phyloP scores from a whole-genome alignment of 2,113 vertebrate species.

The Rhinopomastus cyanomelas region DNA sequence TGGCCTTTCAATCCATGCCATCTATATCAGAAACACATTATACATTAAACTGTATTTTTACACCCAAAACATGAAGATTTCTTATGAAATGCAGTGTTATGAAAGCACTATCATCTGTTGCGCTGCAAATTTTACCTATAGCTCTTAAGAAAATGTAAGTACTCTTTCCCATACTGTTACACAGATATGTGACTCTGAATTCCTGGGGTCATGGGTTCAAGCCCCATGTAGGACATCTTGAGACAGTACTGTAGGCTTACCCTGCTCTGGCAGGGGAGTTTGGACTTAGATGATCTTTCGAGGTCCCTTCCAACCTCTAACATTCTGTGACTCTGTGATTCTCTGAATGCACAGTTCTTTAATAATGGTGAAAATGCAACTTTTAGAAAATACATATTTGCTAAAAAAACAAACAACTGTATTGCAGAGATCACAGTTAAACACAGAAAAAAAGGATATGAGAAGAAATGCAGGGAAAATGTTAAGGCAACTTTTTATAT shows the following conservation, averaged over 20 bases:
- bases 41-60: background rate
- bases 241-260: too few relatives aligned
- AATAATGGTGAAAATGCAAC: accelerated
- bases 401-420: background rate
- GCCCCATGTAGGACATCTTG: too few relatives aligned
- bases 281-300: too few relatives aligned
- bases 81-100: background rate
- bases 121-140: background rate
- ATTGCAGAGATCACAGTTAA: background rate
- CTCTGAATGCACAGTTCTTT: background rate
- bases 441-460: background rate
- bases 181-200: too few relatives aligned
- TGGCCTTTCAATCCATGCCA: background rate
- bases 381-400: background rate
- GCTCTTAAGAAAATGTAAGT: background rate
- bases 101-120: background rate
- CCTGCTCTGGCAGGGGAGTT: too few relatives aligned
- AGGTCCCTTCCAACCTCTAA: too few relatives aligned
- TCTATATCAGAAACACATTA: background rate
- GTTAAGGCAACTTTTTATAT: background rate
- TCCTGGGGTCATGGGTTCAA: too few relatives aligned
- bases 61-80: background rate
- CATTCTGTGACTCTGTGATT: too few relatives aligned
- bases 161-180: background rate
- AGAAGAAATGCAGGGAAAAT: background rate